Percentiles rank a stretch among this genome's conserved stretches.
Evolutionary conservation across 2,113 vertebrate genomes (phyloP).

Genomic region (Myxocyprinus asiaticus): DNA sequence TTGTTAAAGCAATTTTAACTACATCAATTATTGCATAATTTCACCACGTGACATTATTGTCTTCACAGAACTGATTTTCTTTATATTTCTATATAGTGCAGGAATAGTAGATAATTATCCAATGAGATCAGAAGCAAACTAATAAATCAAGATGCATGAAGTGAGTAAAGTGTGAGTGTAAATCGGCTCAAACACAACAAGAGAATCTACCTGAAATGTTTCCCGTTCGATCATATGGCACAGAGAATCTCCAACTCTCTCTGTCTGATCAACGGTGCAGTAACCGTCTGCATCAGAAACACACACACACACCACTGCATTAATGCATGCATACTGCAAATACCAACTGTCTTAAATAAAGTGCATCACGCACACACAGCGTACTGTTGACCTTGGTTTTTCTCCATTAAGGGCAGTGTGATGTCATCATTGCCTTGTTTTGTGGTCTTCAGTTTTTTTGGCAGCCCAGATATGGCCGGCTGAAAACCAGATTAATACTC

Average conservation of each 20-base stretch:
- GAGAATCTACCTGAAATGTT: constrained; percentile 66
- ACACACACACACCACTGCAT: not conserved
- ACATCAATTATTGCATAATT: no score
- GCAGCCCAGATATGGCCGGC: constrained; percentile 76
- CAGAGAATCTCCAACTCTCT: constrained; percentile 71
- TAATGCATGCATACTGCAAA: not conserved
- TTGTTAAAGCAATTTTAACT: no score
- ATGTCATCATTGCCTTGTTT: constrained; percentile 90
- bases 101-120: no score
- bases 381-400: constrained; percentile 83
- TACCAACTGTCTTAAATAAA: not conserved
- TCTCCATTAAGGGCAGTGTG: constrained; percentile 94
- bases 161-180: not conserved
- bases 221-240: constrained; percentile 71
- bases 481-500: constrained; percentile 55
- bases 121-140: no score
- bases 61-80: no score
- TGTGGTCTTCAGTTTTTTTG: constrained; percentile 84
- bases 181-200: not conserved
- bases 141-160: not conserved
- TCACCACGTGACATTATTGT: no score
- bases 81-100: no score
- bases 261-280: constrained; percentile 70
- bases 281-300: constrained; percentile 66
- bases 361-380: constrained; percentile 24